A percentile compares a stretch with the other conserved stretches of the same genome.
These are phyloP conservation scores for Patella vulgata DNA, from an alignment of 1,140 invertebrate genomes.

Conservation along the genomic window DNA sequence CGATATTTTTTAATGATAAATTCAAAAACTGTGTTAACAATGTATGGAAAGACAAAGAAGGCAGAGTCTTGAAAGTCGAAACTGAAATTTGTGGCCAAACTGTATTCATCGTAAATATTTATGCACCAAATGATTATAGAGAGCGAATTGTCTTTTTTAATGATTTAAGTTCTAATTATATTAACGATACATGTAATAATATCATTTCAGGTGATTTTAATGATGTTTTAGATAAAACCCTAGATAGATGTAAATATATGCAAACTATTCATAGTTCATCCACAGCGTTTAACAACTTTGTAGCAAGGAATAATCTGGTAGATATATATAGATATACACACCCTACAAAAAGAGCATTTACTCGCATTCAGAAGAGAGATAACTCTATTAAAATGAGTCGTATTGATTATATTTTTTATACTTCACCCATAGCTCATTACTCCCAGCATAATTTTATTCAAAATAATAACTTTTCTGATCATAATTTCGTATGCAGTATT, in stretches of 20 bases:
- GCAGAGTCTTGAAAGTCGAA: slow-evolving; percentile 8
- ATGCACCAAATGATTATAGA: slow-evolving; percentile 6
- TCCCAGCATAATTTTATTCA: too few species aligned
- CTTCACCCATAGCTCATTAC: too few species aligned
- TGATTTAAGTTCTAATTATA: not conserved
- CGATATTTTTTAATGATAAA: slow-evolving; percentile 8
- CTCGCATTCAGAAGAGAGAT: too few species aligned
- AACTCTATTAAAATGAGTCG: too few species aligned
- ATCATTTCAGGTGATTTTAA: slow-evolving; percentile 22
- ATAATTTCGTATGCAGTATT: too few species aligned
- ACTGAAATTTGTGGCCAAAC: not conserved
- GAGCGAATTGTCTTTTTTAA: slow-evolving; percentile 8
- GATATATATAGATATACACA: slow-evolving; percentile 8
- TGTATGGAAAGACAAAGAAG: not conserved
- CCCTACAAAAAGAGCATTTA: too few species aligned
- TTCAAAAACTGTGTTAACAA: not conserved
- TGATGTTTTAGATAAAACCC: not conserved
- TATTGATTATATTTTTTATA: too few species aligned
- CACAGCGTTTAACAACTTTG: not conserved
- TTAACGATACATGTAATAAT: not conserved
- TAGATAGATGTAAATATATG: slow-evolving; percentile 12
- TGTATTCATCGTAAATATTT: slow-evolving; percentile 3
- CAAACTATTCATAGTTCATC: not conserved
- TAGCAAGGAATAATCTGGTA: not conserved
- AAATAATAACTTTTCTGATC: too few species aligned